Percentiles rank a stretch among this genome's conserved stretches.
These are phyloP conservation scores for Nasonovia ribisnigri DNA, from an alignment of 2,888 invertebrate genomes.

Conservation along the genomic window DNA sequence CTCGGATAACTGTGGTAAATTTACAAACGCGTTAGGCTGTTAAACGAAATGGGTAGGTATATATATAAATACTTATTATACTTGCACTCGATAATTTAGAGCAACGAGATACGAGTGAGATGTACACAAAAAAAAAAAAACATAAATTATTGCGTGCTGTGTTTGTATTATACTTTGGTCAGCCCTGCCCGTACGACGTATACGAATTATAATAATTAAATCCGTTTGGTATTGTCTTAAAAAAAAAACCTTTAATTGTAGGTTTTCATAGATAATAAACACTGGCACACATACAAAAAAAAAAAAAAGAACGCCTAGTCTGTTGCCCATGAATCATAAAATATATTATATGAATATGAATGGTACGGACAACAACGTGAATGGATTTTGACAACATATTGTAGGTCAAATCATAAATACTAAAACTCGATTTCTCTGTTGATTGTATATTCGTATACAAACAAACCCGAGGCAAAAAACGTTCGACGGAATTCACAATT, in stretches of 20 bases:
- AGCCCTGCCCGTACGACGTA: conserved; percentile 51
- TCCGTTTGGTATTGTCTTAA: conserved; percentile 58
- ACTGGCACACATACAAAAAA: conserved; percentile 41
- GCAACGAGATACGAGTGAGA: not conserved
- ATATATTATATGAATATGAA: conserved; percentile 63
- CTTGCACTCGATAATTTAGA: conserved; percentile 5
- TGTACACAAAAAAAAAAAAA: conserved; percentile 25
- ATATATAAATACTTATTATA: not conserved
- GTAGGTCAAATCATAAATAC: conserved; percentile 53
- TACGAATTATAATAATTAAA: conserved; percentile 63
- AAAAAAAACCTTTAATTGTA: conserved; percentile 60
- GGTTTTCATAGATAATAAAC: conserved; percentile 63
- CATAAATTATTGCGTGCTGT: conserved; percentile 35
- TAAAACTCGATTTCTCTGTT: conserved; percentile 55
- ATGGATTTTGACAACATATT: conserved; percentile 55
- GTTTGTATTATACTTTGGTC: conserved; percentile 39
- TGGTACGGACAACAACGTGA: conserved; percentile 47
- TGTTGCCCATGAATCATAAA: conserved; percentile 58
- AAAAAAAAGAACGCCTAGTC: conserved; percentile 50
- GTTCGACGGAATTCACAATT: conserved; percentile 41
- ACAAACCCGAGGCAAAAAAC: conserved; percentile 52
- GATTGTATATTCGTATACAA: conserved; percentile 34
- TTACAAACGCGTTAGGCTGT: not conserved
- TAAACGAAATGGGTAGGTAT: not conserved
- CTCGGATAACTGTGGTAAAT: not conserved